Base-by-base conservation (phyloP, 2,797 vertebrate species). In the Bryconaethiops microstoma region DNA sequence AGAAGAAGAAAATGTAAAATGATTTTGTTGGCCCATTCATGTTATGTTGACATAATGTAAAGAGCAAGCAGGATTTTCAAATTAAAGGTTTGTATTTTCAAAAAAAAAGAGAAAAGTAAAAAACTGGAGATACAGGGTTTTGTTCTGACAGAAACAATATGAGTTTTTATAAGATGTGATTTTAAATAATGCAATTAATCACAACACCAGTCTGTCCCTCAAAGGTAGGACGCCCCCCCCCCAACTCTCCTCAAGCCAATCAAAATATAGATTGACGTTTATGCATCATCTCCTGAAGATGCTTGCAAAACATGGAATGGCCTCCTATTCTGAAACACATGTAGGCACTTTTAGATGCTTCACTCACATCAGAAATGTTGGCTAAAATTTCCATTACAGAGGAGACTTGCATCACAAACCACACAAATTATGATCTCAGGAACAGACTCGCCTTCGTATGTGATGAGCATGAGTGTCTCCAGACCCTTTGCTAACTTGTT, bases 401-500 rank as follows among this genome's bases (percentile, higher is more conserved):
- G 13, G 12, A 62, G 40, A 45, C 63, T 68, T 68, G 74, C 74
- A 72, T 77, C 40, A 42, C 10, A 63, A 72, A 55, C 70, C 64
- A 42, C 45, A 76, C 72, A 25, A 35, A 70, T 72, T 72, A 57
- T 74, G 54, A 59, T 57, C 69, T 71, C 67, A 45, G 42, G 0
- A 25, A 48, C 54, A 74, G 68, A 89, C 89, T 76, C 81, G 89
- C 92, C 89, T 88, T 89, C 84, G 29, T 50, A 84, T 88, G 90
- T 88, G 88, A 94, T 93, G 92, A 90, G 90, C 86, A 77, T 83
- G 90, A 92, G 92, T 91, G 90, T 90, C 81, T 88, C 87, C 88
- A 65, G 63, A 65, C 86, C 81, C 80, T 77, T 80, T 84, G 74
- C 89, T 92, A 90, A 92, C 92, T 91, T 92, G 70, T 82, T 86